Base-by-base conservation (phyloP, 1,140 invertebrate species). In the Ruditapes philippinarum region DNA sequence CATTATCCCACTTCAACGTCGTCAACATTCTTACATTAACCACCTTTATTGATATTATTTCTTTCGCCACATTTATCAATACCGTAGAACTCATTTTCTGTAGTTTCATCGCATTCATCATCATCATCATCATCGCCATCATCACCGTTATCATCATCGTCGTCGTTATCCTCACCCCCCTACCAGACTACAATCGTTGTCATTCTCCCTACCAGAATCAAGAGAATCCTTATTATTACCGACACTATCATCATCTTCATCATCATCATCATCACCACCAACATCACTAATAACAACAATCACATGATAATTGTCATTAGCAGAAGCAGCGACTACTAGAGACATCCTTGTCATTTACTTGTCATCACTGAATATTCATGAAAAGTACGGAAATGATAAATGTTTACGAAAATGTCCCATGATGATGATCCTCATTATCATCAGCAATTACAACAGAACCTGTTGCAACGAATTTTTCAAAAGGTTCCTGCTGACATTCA, bases 241-340 rank as follows among this genome's bases (percentile, higher is more conserved):
- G n/a, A 7, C 73, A 76, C 17, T 38, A 42, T 12, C 73, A 76
- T 12, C 36, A 76, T 76, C 73, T 7, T 33, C 62, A 68, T 33
- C 73, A 78, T 78, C 2, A 49, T 45, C 36, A 45, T 49, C 38
- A 45, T 49, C 73, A 78, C 42, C n/a, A 78, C 31, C 42, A 78
- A 22, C 40, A 31, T 49, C 38, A 78, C 11, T 51, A 14, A 42
- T 42, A 78, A 42, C 73, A 45, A 49, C 38, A 25, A 25, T 40
- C n/a, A 42, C 73, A 49, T n/a, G n/a, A n/a, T n/a, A n/a, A n/a
- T n/a, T n/a, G n/a, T n/a, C n/a, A n/a, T n/a, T n/a, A n/a, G n/a
- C n/a, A n/a, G n/a, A n/a, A n/a, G n/a, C n/a, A n/a, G n/a, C n/a
- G n/a, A n/a, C n/a, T n/a, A n/a, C n/a, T n/a, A n/a, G n/a, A n/a